These are phyloP conservation scores for Hemicordylus capensis DNA, from an alignment of 2,113 vertebrate species.

Conservation along the genomic window DNA sequence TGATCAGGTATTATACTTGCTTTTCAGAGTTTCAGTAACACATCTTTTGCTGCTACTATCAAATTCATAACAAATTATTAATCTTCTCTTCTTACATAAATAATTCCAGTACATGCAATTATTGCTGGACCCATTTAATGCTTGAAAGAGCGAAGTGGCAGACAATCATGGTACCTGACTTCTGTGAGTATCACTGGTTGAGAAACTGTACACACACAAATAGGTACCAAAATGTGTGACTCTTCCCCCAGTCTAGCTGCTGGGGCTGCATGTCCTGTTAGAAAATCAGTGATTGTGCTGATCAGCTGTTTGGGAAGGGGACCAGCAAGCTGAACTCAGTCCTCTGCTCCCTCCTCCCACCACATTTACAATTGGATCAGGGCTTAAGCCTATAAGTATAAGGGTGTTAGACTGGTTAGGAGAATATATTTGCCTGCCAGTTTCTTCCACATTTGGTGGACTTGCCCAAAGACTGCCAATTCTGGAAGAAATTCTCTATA, in stretches of 20 bases:
- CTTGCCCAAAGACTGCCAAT: too few relatives aligned
- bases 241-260: not conserved
- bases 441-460: too few relatives aligned
- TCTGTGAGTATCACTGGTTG: not conserved
- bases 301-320: too few relatives aligned
- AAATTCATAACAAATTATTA: not conserved
- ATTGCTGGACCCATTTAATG: not conserved
- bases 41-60: not conserved
- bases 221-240: not conserved
- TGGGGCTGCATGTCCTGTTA: not conserved
- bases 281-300: not conserved
- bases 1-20: not conserved
- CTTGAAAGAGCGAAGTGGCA: not conserved
- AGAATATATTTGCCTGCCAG: too few relatives aligned
- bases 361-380: too few relatives aligned
- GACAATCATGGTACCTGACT: not conserved
- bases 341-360: too few relatives aligned
- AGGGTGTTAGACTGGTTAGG: too few relatives aligned
- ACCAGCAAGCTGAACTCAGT: too few relatives aligned
- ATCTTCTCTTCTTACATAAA: not conserved
- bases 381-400: too few relatives aligned
- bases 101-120: too few relatives aligned
- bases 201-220: too few relatives aligned
- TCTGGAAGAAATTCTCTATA: too few relatives aligned
- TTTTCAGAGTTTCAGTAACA: not conserved